Percentiles rank a stretch among this genome's conserved stretches.
Conservation (phyloP, 2,113 vertebrate genomes). For the Gopherus flavomarginatus region DNA sequence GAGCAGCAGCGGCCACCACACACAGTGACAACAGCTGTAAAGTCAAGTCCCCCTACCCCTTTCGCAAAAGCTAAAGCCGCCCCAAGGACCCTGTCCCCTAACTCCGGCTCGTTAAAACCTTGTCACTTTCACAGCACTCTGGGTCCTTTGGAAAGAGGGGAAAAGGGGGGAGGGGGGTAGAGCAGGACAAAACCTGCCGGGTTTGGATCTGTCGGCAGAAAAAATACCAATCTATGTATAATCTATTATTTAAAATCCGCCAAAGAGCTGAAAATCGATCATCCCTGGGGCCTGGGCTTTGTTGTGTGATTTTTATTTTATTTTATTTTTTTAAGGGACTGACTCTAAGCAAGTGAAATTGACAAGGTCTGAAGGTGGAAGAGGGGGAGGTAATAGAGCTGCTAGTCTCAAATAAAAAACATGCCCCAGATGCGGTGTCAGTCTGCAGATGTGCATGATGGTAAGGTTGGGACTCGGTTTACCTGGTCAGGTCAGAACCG, state of each 20-base stretch:
- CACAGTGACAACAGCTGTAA: not conserved
- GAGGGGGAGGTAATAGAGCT: conserved; percentile 15
- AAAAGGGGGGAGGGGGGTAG: conserved; percentile 10
- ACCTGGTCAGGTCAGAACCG: conserved; percentile 80
- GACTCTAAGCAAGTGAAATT: conserved; percentile 67
- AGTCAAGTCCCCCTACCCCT: not conserved
- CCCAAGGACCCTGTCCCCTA: not conserved
- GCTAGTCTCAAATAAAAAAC: conserved; percentile 29
- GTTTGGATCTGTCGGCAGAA: not conserved
- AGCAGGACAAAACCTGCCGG: conserved; percentile 41
- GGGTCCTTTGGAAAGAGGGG: not conserved
- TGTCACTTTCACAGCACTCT: conserved; percentile 52
- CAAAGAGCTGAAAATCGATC: not conserved
- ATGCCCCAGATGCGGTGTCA: conserved; percentile 68
- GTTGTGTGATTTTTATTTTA: conserved; percentile 30
- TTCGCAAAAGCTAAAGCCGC: not conserved
- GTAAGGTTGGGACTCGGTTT: conserved; percentile 61
- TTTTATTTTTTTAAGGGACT: conserved; percentile 14
- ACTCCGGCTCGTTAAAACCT: conserved; percentile 51
- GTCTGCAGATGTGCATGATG: conserved; percentile 49
- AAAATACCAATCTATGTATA: not conserved
- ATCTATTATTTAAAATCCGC: not conserved
- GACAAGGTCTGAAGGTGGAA: conserved; percentile 30
- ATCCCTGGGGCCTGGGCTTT: conserved; percentile 12
- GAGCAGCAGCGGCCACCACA: not conserved